Conservation (phyloP, 1,140 invertebrate species). For the Lepidostoma basale region DNA sequence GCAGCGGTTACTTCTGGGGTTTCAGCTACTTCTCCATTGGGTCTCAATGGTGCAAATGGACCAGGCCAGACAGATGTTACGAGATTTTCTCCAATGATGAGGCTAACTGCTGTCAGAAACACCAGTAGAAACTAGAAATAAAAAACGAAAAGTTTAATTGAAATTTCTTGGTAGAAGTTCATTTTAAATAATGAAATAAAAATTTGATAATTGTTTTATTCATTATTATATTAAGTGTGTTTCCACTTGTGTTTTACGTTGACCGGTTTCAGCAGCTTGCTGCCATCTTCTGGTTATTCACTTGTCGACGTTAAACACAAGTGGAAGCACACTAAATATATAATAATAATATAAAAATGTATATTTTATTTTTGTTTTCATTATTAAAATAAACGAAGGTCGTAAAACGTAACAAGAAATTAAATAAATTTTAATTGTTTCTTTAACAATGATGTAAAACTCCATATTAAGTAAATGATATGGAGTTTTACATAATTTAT, state of each 20-base stretch:
- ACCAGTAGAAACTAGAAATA: background rate
- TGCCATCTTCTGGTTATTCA: background rate
- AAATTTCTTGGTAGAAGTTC: background rate
- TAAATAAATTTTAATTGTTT: too few relatives aligned
- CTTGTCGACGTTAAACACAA: background rate
- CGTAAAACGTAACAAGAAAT: too few relatives aligned
- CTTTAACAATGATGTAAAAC: too few relatives aligned
- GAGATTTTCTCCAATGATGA: background rate
- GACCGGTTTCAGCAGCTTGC: too few relatives aligned
- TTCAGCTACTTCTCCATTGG: background rate
- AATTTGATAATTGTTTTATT: background rate
- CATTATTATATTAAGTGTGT: too few relatives aligned
- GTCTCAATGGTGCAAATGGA: background rate
- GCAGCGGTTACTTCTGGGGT: background rate
- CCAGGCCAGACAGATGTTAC: background rate
- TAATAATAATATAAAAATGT: too few relatives aligned
- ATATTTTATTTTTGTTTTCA: too few relatives aligned
- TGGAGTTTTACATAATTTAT: too few relatives aligned
- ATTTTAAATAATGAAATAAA: background rate
- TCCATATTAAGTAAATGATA: too few relatives aligned
- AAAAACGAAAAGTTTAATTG: background rate
- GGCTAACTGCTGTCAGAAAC: background rate
- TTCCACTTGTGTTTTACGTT: too few relatives aligned
- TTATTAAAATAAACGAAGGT: too few relatives aligned
- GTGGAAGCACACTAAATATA: too few relatives aligned